A percentile compares a stretch with the other conserved stretches of the same genome.
phyloP scores from a whole-genome alignment of 1,140 invertebrate species.

The Ridgeia piscesae region DNA sequence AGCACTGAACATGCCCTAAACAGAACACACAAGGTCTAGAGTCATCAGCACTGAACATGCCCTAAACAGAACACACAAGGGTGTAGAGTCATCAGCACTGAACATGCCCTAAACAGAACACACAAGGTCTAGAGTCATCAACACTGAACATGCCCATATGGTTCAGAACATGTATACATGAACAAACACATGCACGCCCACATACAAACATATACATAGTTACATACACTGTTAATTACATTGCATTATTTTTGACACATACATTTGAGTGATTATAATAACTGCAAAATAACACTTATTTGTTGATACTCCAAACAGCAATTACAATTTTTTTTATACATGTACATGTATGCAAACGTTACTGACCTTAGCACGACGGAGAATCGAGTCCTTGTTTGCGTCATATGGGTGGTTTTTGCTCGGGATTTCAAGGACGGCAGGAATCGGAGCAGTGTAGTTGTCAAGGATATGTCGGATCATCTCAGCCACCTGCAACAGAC shows the following conservation, averaged over 20 bases:
- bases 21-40: neutral
- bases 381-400: constrained; percentile 95
- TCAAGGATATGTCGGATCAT: constrained; percentile 97
- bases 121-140: constrained; percentile 22
- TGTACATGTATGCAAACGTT: neutral
- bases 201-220: too few species aligned
- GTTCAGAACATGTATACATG: too few species aligned
- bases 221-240: too few species aligned
- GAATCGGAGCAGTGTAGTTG: constrained; percentile 86
- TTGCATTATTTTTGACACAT: too few species aligned
- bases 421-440: constrained; percentile 96
- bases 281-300: too few species aligned
- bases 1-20: constrained; percentile 9
- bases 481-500: constrained; percentile 77
- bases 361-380: constrained; percentile 84
- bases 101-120: constrained; percentile 58
- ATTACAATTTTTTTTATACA: too few species aligned
- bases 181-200: too few species aligned
- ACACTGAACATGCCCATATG: neutral
- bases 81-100: constrained; percentile 55
- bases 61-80: constrained; percentile 25
- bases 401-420: constrained; percentile 99
- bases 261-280: too few species aligned
- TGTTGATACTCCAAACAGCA: too few species aligned
- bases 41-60: neutral